phyloP scores from a whole-genome alignment of 2,113 vertebrate genomes.

The Poeciliopsis retropinna region DNA sequence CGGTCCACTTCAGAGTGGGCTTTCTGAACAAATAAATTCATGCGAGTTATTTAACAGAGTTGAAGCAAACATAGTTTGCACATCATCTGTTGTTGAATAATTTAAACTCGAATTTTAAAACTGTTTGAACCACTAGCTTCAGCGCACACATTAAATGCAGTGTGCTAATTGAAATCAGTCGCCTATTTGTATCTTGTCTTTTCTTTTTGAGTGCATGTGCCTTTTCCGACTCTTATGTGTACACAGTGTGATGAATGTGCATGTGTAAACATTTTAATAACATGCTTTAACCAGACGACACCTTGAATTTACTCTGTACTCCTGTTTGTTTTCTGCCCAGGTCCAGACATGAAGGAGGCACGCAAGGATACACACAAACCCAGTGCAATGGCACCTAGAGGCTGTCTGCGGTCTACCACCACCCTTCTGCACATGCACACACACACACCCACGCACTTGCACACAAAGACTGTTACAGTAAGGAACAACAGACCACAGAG shows the following conservation, averaged over 20 bases:
- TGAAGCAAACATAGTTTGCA: slow-evolving; percentile 26
- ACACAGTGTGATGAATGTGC: not conserved
- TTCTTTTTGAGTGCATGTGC: slow-evolving; percentile 2
- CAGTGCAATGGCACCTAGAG: slow-evolving; percentile 45
- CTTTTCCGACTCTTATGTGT: not conserved
- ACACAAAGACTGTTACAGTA: slow-evolving; percentile 51
- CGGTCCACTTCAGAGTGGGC: slow-evolving; percentile 32
- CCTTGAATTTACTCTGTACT: slow-evolving; percentile 50
- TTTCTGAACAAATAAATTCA: slow-evolving; percentile 39
- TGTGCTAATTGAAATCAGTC: not conserved
- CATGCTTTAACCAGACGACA: slow-evolving; percentile 60
- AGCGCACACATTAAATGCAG: not conserved
- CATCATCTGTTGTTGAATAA: slow-evolving; percentile 34
- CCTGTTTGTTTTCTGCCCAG: slow-evolving; percentile 68
- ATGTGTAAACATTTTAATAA: slow-evolving; percentile 52
- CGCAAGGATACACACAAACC: slow-evolving; percentile 33
- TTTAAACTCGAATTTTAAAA: not conserved
- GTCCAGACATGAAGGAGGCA: slow-evolving; percentile 71
- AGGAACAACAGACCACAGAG: slow-evolving; percentile 51
- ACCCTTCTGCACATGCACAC: slow-evolving; percentile 32
- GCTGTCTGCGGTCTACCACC: slow-evolving; percentile 67
- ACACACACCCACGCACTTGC: slow-evolving; percentile 24
- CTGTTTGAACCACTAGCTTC: slow-evolving; percentile 3
- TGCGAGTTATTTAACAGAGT: slow-evolving; percentile 5
- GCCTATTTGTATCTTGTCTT: slow-evolving; percentile 2